Base-by-base conservation (phyloP, 2,113 vertebrate genomes). In the Strix uralensis region DNA sequence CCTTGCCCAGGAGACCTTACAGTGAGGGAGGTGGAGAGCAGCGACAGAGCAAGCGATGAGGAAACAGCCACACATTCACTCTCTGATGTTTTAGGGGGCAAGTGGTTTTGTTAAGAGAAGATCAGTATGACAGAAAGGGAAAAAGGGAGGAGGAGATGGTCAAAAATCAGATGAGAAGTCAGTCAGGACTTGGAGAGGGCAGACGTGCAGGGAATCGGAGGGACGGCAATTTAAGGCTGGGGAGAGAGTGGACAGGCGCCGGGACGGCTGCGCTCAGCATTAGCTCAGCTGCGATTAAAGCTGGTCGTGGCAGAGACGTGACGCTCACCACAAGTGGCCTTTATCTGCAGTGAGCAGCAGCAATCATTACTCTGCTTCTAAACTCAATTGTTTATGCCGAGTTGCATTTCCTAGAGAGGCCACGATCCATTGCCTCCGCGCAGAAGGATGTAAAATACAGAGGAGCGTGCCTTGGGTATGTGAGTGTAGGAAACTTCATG, bases 241-340 rank as follows among this genome's bases (percentile, higher is more conserved):
- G 20, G n/a, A 65, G 75, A 67, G 83, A 69, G 29, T 0, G 0
- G 72, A 9, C 29, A 36, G 32, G 52, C 2, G 0, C 46, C 0
- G 1, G 61, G 73, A 32, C 3, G 11, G 77, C 54, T 58, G 81
- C 0, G 2, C 61, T 70, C 86, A 34, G 23, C 81, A 5, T 69
- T 49, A 9, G 21, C 89, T 91, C 92, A 95, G 88, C 85, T 71
- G 65, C 7, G 7, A 51, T 36, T 17, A 26, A 70, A 75, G 70
- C 90, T 67, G 88, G 32, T 79, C 10, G 1, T 66, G 67, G 52
- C 20, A 10, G 52, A 49, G 81, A 52, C 9, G 11, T 80, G 94
- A 44, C 40, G 79, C 61, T 93, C 78, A 15, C 94, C 90, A 93
- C 92, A 85, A 95, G 92, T 72, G 81, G 70, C 88, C 90, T 95